Evolutionary conservation across 2,113 vertebrate genomes (phyloP).

Genomic region (Erythrocercus mccallii): DNA sequence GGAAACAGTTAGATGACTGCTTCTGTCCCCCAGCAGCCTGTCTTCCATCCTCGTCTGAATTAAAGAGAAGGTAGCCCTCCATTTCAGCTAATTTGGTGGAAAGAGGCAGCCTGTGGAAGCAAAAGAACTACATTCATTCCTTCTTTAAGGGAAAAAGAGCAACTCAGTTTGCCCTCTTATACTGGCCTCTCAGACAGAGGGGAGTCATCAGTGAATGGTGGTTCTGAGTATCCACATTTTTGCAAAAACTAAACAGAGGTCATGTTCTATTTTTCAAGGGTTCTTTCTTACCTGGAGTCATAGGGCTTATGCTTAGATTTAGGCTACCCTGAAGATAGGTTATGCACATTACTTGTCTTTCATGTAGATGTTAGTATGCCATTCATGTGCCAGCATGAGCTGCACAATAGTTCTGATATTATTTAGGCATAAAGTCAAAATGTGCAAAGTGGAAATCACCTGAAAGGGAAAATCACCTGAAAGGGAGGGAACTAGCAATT

Average conservation of each 20-base stretch:
- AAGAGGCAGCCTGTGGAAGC: neutral
- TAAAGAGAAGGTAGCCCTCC: neutral
- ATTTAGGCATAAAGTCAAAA: neutral
- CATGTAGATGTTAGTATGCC: neutral
- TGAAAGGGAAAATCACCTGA: neutral
- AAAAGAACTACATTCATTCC: neutral
- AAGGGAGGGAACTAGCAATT: neutral
- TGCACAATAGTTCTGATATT: neutral
- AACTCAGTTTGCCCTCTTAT: neutral
- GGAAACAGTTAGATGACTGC: neutral
- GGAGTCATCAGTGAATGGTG: neutral
- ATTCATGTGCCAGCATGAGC: neutral
- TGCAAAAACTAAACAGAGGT: neutral
- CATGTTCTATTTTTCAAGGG: neutral
- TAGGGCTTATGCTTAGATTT: neutral
- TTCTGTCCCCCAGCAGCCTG: neutral
- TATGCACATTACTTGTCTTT: neutral
- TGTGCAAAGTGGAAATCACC: neutral
- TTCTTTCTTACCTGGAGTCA: neutral
- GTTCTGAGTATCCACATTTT: neutral
- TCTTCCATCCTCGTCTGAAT: neutral
- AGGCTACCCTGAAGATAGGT: neutral
- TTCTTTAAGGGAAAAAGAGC: neutral
- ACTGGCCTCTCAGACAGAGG: accelerated
- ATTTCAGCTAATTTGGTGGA: neutral